phyloP scores from a whole-genome alignment of 2,113 vertebrate genomes.

The Ophiodon elongatus region DNA sequence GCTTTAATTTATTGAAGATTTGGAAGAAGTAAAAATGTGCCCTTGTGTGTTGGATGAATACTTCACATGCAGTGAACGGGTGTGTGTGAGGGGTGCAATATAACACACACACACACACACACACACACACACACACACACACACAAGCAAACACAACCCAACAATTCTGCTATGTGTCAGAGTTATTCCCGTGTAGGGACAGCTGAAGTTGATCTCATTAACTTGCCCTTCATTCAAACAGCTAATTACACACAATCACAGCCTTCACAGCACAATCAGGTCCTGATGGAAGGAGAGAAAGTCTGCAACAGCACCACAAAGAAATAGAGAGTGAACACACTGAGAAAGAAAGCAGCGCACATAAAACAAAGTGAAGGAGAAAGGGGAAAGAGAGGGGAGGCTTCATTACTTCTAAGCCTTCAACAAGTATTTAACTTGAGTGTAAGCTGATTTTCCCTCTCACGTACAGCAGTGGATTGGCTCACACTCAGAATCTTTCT shows the following conservation, averaged over 20 bases:
- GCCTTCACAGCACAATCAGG: constrained; percentile 60
- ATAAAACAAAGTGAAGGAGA: constrained; percentile 22
- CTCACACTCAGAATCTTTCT: constrained; percentile 59
- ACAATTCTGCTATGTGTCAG: constrained; percentile 50
- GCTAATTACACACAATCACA: constrained; percentile 79
- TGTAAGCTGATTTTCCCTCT: constrained; percentile 50
- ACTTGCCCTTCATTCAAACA: constrained; percentile 77
- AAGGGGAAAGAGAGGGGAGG: constrained; percentile 1
- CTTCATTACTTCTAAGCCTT: constrained; percentile 40
- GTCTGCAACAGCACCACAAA: constrained; percentile 16
- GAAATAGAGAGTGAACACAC: neutral
- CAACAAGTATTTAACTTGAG: constrained; percentile 38
- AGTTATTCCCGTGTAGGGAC: constrained; percentile 57
- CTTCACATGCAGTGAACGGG: neutral
- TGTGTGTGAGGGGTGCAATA: neutral
- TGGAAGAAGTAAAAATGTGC: neutral
- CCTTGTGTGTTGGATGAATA: neutral
- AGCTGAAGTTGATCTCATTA: constrained; percentile 80
- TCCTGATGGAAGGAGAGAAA: constrained; percentile 25
- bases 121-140: neutral
- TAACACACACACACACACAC: constrained; percentile 3
- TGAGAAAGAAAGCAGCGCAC: constrained; percentile 11
- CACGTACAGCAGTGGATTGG: constrained; percentile 52
- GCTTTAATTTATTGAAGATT: neutral
- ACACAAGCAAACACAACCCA: neutral